phyloP scores from a whole-genome alignment of 2,797 vertebrate genomes.

The Oceanodroma leucorhoa region DNA sequence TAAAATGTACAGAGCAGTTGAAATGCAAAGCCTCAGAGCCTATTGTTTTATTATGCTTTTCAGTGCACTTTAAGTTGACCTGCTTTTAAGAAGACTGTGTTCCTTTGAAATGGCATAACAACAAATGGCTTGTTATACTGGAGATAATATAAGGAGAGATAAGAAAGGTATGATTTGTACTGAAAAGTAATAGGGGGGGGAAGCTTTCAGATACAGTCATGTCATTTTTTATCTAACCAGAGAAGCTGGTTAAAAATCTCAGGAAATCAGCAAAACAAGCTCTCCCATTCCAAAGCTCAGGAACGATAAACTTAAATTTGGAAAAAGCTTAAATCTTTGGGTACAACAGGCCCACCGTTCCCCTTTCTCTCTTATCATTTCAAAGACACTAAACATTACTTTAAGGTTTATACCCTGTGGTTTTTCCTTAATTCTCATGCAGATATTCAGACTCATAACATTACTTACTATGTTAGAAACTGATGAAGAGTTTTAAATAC shows the following conservation, averaged over 20 bases:
- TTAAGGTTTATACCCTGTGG: background rate
- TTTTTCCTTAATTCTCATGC: background rate
- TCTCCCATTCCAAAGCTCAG: background rate
- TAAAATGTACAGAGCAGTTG: fast-evolving
- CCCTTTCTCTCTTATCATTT: background rate
- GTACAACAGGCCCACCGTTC: background rate
- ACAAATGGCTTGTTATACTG: background rate
- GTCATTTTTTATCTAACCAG: background rate
- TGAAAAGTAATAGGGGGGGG: fast-evolving
- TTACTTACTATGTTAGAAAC: background rate
- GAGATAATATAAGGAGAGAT: background rate
- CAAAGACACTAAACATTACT: background rate
- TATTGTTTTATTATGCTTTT: background rate
- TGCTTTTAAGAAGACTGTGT: background rate
- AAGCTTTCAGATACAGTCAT: background rate
- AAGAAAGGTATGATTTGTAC: background rate
- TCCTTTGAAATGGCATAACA: fast-evolving
- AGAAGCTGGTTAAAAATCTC: background rate
- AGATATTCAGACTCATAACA: background rate
- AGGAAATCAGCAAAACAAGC: background rate
- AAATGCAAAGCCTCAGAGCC: background rate
- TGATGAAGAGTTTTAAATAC: background rate
- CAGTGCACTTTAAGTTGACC: background rate
- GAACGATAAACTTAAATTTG: background rate
- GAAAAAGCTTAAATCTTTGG: background rate